phyloP scores from a whole-genome alignment of 2,113 vertebrate species.

The Phainopepla nitens region DNA sequence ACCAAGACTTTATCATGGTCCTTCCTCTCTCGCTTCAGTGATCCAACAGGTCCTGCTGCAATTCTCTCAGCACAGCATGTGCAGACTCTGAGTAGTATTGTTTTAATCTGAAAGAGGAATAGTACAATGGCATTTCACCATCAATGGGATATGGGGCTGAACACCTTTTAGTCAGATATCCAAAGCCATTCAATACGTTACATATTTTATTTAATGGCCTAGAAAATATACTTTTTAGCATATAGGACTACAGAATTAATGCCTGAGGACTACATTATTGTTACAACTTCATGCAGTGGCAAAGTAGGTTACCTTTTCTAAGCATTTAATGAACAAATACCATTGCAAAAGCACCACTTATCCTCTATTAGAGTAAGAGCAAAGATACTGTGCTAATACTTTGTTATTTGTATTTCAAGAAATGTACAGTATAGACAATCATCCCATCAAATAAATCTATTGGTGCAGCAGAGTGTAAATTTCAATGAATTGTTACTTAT shows the following conservation, averaged over 20 bases:
- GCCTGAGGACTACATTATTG: slow-evolving; percentile 33
- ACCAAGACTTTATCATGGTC: not conserved
- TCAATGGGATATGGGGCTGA: not conserved
- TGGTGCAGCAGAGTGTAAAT: not conserved
- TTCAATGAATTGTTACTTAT: not conserved
- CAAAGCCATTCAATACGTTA: not conserved
- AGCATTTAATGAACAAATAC: slow-evolving; percentile 44
- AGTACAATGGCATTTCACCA: not conserved
- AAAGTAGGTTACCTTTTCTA: slow-evolving; percentile 43
- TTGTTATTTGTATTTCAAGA: slow-evolving; percentile 18
- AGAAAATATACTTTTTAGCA: not conserved
- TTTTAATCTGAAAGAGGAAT: not conserved
- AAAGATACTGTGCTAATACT: slow-evolving; percentile 22
- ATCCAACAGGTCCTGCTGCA: not conserved
- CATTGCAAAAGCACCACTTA: slow-evolving; percentile 35
- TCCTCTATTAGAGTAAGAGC: slow-evolving; percentile 17
- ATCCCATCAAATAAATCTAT: not conserved
- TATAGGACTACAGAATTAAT: slow-evolving; percentile 20
- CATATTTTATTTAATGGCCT: not conserved
- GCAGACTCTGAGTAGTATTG: not conserved
- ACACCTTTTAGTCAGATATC: not conserved
- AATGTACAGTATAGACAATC: not conserved
- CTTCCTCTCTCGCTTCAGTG: not conserved
- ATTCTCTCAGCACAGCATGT: not conserved
- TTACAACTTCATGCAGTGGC: not conserved